Percentiles rank a stretch among this genome's conserved stretches.
These are phyloP conservation scores for Enteromius trimaculatus DNA, from an alignment of 2,797 vertebrate genomes.

Conservation along the genomic window DNA sequence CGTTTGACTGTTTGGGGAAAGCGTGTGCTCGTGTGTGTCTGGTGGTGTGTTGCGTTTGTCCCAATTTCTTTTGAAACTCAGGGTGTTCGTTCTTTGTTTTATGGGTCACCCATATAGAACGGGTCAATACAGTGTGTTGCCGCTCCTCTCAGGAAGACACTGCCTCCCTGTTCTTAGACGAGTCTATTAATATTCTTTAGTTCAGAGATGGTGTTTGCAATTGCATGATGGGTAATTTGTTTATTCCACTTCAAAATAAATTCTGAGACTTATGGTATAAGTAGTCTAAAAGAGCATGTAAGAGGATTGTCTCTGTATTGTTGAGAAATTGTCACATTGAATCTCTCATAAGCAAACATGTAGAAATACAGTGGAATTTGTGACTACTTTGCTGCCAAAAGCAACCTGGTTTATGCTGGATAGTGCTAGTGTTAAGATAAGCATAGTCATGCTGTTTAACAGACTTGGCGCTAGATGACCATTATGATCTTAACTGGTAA, in stretches of 20 bases:
- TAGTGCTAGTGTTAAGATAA: not conserved
- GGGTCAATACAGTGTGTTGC: slow-evolving; percentile 49
- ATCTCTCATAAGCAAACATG: not conserved
- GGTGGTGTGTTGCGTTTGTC: slow-evolving; percentile 44
- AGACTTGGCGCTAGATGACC: slow-evolving; percentile 4
- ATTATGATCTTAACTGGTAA: not conserved
- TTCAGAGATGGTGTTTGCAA: slow-evolving; percentile 34
- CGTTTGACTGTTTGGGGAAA: slow-evolving; percentile 5
- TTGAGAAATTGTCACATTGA: not conserved
- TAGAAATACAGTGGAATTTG: not conserved
- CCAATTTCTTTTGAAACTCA: slow-evolving; percentile 56
- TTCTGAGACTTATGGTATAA: not conserved
- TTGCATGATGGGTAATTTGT: slow-evolving; percentile 1
- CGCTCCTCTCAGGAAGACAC: slow-evolving; percentile 37
- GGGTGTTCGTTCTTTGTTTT: slow-evolving; percentile 69
- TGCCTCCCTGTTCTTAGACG: slow-evolving; percentile 16
- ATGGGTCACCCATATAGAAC: slow-evolving; percentile 76
- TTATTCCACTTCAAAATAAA: not conserved
- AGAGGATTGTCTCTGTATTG: not conserved
- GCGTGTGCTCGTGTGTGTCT: slow-evolving; percentile 7
- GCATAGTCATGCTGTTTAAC: slow-evolving; percentile 26
- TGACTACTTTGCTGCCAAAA: not conserved
- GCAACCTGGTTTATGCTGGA: not conserved
- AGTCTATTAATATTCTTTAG: slow-evolving; percentile 45
- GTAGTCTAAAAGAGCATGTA: not conserved